Evolutionary conservation across 2,888 invertebrate species (phyloP).

Genomic region (Sinodicranocentrus sp.): DNA sequence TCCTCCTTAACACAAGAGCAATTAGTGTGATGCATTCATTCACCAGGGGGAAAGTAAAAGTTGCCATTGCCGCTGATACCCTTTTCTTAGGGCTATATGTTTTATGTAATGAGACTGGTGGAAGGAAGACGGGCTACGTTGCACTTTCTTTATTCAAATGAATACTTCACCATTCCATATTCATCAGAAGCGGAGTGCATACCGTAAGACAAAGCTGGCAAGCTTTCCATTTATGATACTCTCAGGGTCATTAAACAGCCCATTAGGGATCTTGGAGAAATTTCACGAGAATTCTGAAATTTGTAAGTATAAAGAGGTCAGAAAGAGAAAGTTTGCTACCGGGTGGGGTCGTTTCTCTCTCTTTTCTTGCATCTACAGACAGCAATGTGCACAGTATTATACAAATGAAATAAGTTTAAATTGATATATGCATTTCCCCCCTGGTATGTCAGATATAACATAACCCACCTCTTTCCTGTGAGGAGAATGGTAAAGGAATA

Average conservation of each 20-base stretch:
- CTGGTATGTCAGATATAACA: no score
- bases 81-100: no score
- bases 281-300: slow-evolving; percentile 64
- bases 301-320: slow-evolving; percentile 66
- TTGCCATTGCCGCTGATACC: neutral
- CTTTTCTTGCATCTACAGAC: no score
- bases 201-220: slow-evolving; percentile 45
- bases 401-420: no score
- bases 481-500: no score
- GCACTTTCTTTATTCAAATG: slow-evolving; percentile 20
- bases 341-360: slow-evolving; percentile 47
- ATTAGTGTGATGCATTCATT: slow-evolving; percentile 41
- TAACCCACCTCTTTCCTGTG: no score
- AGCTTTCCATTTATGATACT: slow-evolving; percentile 64
- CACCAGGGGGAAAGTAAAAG: neutral
- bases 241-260: slow-evolving; percentile 67
- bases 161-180: slow-evolving; percentile 23
- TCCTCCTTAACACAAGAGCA: no score
- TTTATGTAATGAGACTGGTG: neutral
- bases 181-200: slow-evolving; percentile 9
- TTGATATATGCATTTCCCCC: no score
- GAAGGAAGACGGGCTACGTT: no score
- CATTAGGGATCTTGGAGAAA: slow-evolving; percentile 63
- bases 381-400: no score
- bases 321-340: slow-evolving; percentile 49